These are phyloP conservation scores for Myocastor coypus DNA, from an alignment of 2,113 vertebrate genomes.

Conservation along the genomic window DNA sequence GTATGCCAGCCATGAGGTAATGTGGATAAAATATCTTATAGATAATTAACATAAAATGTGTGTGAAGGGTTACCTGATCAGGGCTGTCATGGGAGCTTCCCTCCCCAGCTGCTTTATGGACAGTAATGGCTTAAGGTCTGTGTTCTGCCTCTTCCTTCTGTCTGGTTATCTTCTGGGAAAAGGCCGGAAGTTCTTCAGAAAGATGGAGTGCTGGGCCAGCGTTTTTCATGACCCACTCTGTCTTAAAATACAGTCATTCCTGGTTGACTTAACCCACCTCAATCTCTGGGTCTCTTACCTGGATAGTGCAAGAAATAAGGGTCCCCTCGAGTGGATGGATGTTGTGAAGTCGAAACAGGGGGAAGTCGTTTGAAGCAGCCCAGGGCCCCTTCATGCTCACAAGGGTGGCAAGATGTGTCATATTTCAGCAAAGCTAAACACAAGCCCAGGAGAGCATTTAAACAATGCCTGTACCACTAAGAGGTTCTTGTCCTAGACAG, in stretches of 20 bases:
- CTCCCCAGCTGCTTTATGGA: neutral
- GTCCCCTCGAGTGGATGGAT: neutral
- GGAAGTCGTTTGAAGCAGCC: neutral
- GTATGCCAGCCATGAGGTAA: slow-evolving; percentile 99
- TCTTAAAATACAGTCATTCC: neutral
- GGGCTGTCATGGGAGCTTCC: neutral
- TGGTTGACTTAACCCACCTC: neutral
- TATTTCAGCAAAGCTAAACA: slow-evolving; percentile 3
- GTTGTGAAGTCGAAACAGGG: neutral
- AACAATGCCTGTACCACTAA: neutral
- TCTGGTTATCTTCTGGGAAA: neutral
- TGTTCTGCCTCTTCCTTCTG: neutral
- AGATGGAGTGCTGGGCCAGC: neutral
- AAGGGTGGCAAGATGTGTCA: neutral
- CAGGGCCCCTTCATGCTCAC: neutral
- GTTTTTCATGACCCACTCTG: neutral
- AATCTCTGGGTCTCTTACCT: neutral
- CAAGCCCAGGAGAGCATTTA: neutral
- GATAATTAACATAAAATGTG: slow-evolving; percentile 37
- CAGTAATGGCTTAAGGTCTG: neutral
- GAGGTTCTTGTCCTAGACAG: neutral
- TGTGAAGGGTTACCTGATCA: neutral
- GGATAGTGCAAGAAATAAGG: neutral
- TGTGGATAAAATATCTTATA: slow-evolving; percentile 18
- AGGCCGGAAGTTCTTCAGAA: neutral